These are phyloP conservation scores for Sminthurides aquaticus DNA, from an alignment of 2,888 invertebrate genomes.

Conservation along the genomic window DNA sequence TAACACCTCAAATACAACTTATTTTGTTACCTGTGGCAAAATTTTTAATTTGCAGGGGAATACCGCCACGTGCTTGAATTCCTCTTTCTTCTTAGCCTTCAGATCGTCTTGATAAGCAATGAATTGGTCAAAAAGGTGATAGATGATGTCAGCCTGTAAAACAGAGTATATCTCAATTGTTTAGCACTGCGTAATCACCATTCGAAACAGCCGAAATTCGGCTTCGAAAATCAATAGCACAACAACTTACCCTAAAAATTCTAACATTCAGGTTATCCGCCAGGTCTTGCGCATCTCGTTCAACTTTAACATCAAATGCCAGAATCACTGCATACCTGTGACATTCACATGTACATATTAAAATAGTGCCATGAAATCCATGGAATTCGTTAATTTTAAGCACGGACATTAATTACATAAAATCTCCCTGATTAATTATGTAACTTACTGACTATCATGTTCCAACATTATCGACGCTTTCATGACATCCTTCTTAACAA, in stretches of 20 bases:
- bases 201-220: background rate
- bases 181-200: background rate
- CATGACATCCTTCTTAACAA: slow-evolving; percentile 98
- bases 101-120: slow-evolving; percentile 85
- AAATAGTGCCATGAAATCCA: too few species aligned
- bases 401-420: too few species aligned
- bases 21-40: slow-evolving; percentile 58
- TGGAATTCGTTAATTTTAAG: too few species aligned
- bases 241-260: slow-evolving; percentile 60
- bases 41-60: slow-evolving; percentile 91
- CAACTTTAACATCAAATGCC: slow-evolving; percentile 99
- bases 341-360: too few species aligned
- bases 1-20: background rate
- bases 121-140: slow-evolving; percentile 98
- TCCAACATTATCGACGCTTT: slow-evolving; percentile 99
- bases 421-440: too few species aligned
- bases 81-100: slow-evolving; percentile 82
- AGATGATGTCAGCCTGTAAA: slow-evolving; percentile 91
- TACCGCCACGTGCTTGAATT: slow-evolving; percentile 92
- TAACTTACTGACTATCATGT: slow-evolving; percentile 88
- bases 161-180: background rate
- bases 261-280: slow-evolving; percentile 89
- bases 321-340: slow-evolving; percentile 86
- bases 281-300: slow-evolving; percentile 94
- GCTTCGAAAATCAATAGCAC: background rate